Conservation (phyloP, 2,797 vertebrate species). For the Anguilla obscura region DNA sequence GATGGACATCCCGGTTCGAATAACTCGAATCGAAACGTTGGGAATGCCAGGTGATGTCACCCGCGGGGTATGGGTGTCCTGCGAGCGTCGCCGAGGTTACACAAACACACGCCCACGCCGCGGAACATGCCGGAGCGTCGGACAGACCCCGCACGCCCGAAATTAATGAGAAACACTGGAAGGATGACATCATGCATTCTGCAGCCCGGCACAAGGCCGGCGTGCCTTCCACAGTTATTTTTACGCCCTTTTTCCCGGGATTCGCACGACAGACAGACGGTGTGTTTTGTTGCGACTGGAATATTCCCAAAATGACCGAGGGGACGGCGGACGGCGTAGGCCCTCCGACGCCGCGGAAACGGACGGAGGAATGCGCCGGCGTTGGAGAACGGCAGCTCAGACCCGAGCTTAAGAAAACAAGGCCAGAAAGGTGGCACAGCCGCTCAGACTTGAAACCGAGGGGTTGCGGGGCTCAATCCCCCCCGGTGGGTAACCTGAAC, state of each 20-base stretch:
- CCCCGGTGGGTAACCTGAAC: not conserved
- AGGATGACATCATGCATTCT: constrained; percentile 3
- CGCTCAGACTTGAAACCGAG: not conserved
- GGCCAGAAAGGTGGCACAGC: not conserved
- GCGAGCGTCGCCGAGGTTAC: not conserved
- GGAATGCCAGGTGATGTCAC: not conserved
- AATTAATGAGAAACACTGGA: constrained; percentile 17
- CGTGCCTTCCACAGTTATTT: constrained; percentile 1
- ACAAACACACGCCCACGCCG: not conserved
- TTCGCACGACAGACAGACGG: not conserved
- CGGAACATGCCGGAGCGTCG: not conserved
- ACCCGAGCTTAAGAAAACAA: not conserved
- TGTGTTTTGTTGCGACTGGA: not conserved
- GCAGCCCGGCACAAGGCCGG: not conserved
- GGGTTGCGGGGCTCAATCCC: not conserved
- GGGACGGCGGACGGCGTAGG: not conserved
- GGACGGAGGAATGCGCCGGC: not conserved
- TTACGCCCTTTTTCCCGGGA: not conserved
- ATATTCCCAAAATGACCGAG: not conserved
- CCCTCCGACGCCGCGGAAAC: not conserved
- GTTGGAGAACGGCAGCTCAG: not conserved
- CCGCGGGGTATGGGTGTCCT: not conserved
- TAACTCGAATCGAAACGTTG: not conserved
- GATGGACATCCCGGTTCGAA: not conserved
- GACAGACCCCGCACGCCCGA: not conserved